Evolutionary conservation across 2,888 invertebrate genomes (phyloP), one percentile per base, ranked within the genome.

Genomic region (Ichneumoninae sp.): DNA sequence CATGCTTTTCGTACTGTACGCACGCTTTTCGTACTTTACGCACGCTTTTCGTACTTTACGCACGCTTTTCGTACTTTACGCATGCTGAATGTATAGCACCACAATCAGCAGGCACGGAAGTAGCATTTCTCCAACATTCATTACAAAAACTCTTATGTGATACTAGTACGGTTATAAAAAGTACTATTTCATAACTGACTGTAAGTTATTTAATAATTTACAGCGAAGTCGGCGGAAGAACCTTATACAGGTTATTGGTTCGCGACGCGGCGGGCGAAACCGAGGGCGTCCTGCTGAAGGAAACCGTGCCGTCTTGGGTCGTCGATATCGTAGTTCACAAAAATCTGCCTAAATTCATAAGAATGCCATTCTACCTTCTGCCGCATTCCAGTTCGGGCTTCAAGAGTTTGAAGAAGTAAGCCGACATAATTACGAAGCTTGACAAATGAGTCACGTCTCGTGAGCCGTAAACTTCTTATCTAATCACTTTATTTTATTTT

Each of bases 221-320:
- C 93, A 99, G 99, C 94, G 99, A 99, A 95, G 97, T 98, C 83
- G 98, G 98, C 71, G 99, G 99, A 0, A 96, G 99, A 88, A 99
- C 99, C 0, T 94, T 99, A 84, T 98, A 99, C 91, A 96, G 99
- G 82, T 93, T 97, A 86, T 93, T 97, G 75, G 98, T 98, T 30
- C 96, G 98, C 60, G 99, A 99, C 92, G 97, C 99, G 0, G 97
- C 97, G 0, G 98, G 99, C 1, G 99, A 98, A 90, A 98, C 98
- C 0, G 99, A 99, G 95, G 96, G 98, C 87, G 96, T 97, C 85
- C 95, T 99, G 62, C 95, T 99, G 8, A 97, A 97, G 88, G 99
- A 99, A 93, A 98, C 98, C 0, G 98, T 99, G 16, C 99, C 99
- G 0, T 96, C 96, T 16, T 99, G 99, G 99, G 98, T 99, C 13